Evolutionary conservation across 2,888 invertebrate species (phyloP), one percentile per base, ranked within the genome.

Genomic region (Pachliopta kotzebuea): DNA sequence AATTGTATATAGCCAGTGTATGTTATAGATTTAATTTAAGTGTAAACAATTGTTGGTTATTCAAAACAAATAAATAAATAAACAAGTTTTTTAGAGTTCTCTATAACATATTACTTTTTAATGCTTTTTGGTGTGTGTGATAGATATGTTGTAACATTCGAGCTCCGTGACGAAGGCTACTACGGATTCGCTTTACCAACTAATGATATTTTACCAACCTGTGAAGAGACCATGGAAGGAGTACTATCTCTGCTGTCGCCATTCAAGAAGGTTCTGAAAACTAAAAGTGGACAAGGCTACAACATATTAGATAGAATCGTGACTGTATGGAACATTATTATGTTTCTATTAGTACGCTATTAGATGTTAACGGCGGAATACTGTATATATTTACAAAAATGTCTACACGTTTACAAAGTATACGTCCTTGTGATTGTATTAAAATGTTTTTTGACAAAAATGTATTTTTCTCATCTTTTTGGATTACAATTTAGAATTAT

Each of bases 161-260:
- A 96, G 79, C 86, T 96, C 3, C 88, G 94, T 6, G 95, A 95
- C 73, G 81, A 75, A 0, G 93, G 94, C 0, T 69, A 76, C 31
- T 85, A 93, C 54, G 96, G 96, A 0, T 96, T 96, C 74, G 78
- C 94, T 7, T 80, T 96, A 8, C 95, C 95, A 0, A 84, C 94
- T 0, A 68, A 81, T 0, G 88, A 93, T 71, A 96, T 96, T 56
- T 76, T 93, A 23, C 94, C 94, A 0, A 93, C 94, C 0, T 94
- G 93, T 56, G 73, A 83, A 63, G 95, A 95, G 78, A 93, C 93
- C 0, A 68, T 94, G 67, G 94, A 93, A 54, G 93, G 93, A 0
- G 23, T 93, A 0, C 56, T 92, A 0, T 70, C 76, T 0, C 53
- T 86, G 0, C 66, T 87, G 0, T 64, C 42, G 2, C 57, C 68